Evolutionary conservation across 2,888 invertebrate species (phyloP).

Genomic region (Linyphia triangularis): DNA sequence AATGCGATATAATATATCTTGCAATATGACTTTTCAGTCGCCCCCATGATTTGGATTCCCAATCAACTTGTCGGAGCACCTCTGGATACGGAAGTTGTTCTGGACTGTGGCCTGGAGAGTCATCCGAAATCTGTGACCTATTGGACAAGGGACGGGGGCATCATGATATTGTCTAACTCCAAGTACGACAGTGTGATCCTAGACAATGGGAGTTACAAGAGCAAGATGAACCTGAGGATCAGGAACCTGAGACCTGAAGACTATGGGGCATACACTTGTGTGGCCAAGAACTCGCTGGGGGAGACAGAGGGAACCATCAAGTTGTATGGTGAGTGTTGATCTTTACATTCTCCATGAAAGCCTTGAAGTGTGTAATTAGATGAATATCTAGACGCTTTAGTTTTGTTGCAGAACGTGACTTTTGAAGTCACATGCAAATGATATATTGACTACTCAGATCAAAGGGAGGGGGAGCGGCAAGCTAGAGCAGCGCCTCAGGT

Average conservation of each 20-base stretch:
- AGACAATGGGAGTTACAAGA: slow-evolving; percentile 85
- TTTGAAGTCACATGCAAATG: no score
- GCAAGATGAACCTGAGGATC: slow-evolving; percentile 93
- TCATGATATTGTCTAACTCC: slow-evolving; percentile 92
- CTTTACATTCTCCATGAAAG: no score
- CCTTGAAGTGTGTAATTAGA: no score
- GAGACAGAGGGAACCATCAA: slow-evolving; percentile 96
- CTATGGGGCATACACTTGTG: slow-evolving; percentile 94
- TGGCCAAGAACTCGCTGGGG: slow-evolving; percentile 94
- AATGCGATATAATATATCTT: no score
- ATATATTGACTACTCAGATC: no score
- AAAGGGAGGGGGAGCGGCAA: no score
- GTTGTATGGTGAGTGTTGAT: slow-evolving; percentile 84
- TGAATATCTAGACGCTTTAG: no score
- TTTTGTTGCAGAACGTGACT: no score
- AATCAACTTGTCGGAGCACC: slow-evolving; percentile 96
- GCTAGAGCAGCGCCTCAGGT: no score
- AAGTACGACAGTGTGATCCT: slow-evolving; percentile 84
- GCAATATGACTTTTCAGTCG: slow-evolving; percentile 84
- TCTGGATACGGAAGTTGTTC: slow-evolving; percentile 92
- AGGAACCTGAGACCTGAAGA: slow-evolving; percentile 89
- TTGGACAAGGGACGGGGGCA: slow-evolving; percentile 87
- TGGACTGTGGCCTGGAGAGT: slow-evolving; percentile 95
- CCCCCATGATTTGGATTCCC: slow-evolving; percentile 96
- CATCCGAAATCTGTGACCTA: slow-evolving; percentile 95